Base-by-base conservation (phyloP, 2,113 vertebrate species). In the Glaucidium brasilianum region DNA sequence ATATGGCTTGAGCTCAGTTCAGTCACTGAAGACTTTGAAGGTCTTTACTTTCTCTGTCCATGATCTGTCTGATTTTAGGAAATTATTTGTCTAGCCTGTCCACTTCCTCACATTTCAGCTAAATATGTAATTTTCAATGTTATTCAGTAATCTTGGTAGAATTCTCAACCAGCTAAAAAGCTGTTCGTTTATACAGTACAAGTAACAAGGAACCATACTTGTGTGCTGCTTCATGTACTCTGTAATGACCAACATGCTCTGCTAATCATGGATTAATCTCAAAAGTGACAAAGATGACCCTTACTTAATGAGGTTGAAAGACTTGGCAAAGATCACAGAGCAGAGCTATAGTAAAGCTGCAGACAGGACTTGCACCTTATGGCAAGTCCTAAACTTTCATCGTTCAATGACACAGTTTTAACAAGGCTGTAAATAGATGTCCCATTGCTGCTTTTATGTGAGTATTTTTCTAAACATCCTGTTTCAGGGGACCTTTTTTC, bases 241-340 rank as follows among this genome's bases (percentile, higher is more conserved):
- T 1, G 3, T 49, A 52, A 45, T 16, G 56, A 32, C 34, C 41
- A 43, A 34, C 23, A 23, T 30, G 56, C 53, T 49, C 52, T 75
- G 80, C 52, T 97, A 82, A 91, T 78, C 35, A 4, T 52, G 87
- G 91, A 43, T 92, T 94, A 85, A 87, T 95, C 66, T 64, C 67
- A 59, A 23, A 94, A 81, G 83, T 86, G 69, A 62, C 90, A 77
- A 91, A 85, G 91, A 85, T 49, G 81, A 88, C 93, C 90, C 67
- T 78, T 90, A 67, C 84, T 96, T 96, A 92, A 93, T 76, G 69
- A 94, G 86, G 86, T 94, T 96, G 95, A 91, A 69, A 88, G 92
- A 83, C 90, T 95, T 90, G 85, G 75, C 32, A 5, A 45, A 85
- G 81, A 60, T 72, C 69, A 60, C 39, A 22, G 30, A 66, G 47